phyloP scores from a whole-genome alignment of 2,888 invertebrate genomes.

The Ichneumon xanthorius region DNA sequence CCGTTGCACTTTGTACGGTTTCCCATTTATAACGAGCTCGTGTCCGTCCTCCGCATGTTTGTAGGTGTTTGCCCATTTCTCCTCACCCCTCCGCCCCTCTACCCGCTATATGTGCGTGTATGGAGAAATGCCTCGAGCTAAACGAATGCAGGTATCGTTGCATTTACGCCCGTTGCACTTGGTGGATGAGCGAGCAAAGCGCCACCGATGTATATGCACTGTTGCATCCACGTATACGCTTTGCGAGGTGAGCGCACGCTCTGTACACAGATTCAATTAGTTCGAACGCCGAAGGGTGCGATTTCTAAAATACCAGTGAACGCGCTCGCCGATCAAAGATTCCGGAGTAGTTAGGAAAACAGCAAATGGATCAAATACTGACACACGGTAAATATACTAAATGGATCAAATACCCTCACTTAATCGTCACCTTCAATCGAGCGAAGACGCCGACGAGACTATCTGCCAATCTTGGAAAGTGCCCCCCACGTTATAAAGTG shows the following conservation, averaged over 20 bases:
- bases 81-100: conserved; percentile 10
- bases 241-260: conserved; percentile 43
- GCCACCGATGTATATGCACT: conserved; percentile 55
- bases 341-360: conserved; percentile 37
- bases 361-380: conserved; percentile 12
- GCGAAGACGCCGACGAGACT: neutral
- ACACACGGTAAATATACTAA: neutral
- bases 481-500: neutral
- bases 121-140: conserved; percentile 66
- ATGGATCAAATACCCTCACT: neutral
- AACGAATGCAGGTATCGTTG: conserved; percentile 69
- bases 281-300: conserved; percentile 66
- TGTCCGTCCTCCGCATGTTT: conserved; percentile 57
- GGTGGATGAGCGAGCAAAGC: conserved; percentile 54
- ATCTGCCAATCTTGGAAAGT: neutral
- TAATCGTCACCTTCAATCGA: neutral
- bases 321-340: conserved; percentile 62
- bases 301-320: conserved; percentile 61
- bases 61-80: conserved; percentile 60
- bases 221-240: conserved; percentile 61
- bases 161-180: conserved; percentile 70
- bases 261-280: conserved; percentile 66
- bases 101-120: conserved; percentile 43
- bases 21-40: conserved; percentile 65
- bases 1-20: conserved; percentile 57